A percentile compares a stretch with the other conserved stretches of the same genome.
Evolutionary conservation across 2,797 vertebrate species (phyloP).

Genomic region (Apodemus agrarius): DNA sequence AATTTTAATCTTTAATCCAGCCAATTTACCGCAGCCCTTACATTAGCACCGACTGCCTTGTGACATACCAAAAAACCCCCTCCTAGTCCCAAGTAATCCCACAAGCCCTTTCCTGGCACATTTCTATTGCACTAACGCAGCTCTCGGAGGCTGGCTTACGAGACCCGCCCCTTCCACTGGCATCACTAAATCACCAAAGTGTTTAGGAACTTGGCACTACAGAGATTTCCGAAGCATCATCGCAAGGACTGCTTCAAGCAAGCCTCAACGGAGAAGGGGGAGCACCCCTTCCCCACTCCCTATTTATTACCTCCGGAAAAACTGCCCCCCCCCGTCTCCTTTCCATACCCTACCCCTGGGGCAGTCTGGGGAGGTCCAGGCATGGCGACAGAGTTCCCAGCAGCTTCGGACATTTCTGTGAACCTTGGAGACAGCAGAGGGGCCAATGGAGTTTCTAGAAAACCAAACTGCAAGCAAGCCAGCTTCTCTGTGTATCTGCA

Average conservation of each 20-base stretch:
- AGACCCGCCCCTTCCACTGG: background rate
- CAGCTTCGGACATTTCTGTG: background rate
- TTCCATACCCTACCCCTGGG: background rate
- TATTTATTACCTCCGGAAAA: constrained; percentile 81
- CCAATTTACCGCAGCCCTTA: constrained; percentile 46
- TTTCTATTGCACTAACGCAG: constrained; percentile 85
- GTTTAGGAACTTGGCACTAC: constrained; percentile 58
- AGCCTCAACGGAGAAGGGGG: constrained; percentile 64
- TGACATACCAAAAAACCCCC: constrained; percentile 45
- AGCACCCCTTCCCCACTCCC: constrained; percentile 38
- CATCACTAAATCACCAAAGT: constrained; percentile 42
- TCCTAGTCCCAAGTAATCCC: background rate
- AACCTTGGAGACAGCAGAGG: constrained; percentile 5
- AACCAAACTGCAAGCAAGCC: constrained; percentile 37
- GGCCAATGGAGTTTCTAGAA: constrained; percentile 40
- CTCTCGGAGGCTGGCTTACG: constrained; percentile 71
- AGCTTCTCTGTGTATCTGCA: constrained; percentile 73
- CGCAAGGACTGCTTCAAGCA: constrained; percentile 28
- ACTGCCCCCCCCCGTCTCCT: background rate
- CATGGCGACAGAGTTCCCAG: background rate
- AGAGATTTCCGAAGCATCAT: constrained; percentile 49
- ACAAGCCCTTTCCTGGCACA: background rate
- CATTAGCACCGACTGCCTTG: constrained; percentile 69
- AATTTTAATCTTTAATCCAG: background rate
- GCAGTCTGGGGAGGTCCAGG: constrained; percentile 2